Conservation (phyloP, 2,113 vertebrate genomes). For the Podocnemis expansa region DNA sequence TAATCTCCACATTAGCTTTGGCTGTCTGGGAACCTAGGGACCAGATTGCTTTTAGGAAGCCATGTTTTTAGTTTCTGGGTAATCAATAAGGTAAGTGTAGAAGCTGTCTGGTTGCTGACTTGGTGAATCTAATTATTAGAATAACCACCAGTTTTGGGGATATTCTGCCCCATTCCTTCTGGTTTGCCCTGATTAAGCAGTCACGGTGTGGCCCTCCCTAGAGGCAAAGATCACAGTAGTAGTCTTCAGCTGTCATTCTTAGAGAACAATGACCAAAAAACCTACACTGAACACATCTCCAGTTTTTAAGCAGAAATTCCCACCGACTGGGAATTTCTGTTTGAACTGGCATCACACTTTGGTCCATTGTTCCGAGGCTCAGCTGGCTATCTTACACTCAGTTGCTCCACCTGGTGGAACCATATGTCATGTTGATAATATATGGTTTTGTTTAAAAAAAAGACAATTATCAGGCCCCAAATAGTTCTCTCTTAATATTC, state of each 20-base stretch:
- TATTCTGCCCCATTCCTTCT: no score
- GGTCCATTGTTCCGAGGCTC: fast-evolving
- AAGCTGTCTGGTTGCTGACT: no score
- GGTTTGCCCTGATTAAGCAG: no score
- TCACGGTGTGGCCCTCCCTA: no score
- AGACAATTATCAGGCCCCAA: not conserved
- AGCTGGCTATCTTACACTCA: not conserved
- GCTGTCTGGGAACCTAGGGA: no score
- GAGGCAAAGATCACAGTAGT: no score
- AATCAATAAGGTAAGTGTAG: no score
- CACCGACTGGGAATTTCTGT: not conserved
- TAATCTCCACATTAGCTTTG: no score
- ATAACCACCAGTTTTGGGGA: no score
- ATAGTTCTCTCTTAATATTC: not conserved
- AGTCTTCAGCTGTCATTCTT: not conserved
- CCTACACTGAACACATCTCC: not conserved
- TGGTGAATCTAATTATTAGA: no score
- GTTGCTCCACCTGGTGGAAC: not conserved
- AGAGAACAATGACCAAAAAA: not conserved
- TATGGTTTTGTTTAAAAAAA: fast-evolving
- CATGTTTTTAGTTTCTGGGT: no score
- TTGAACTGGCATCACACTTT: not conserved
- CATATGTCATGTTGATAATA: not conserved
- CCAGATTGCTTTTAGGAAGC: no score
- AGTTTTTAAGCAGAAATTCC: not conserved